Evolutionary conservation across 1,140 invertebrate species (phyloP).

Genomic region (Drosophila bifasciata): DNA sequence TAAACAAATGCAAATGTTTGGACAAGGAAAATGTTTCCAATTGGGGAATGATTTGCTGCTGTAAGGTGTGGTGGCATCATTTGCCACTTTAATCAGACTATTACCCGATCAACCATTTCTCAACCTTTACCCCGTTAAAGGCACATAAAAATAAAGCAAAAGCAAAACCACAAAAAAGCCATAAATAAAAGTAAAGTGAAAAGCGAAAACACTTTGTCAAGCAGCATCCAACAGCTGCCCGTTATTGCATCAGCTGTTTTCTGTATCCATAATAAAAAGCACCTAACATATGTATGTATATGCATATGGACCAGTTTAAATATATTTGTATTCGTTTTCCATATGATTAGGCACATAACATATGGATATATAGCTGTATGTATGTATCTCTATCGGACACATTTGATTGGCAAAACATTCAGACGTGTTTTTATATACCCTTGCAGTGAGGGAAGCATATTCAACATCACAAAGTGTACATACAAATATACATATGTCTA

Average conservation of each 20-base stretch:
- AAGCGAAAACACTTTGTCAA: conserved; percentile 34
- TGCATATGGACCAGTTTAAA: conserved; percentile 5
- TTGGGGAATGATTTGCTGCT: no score
- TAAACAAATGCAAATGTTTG: background rate
- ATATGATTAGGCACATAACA: conserved; percentile 28
- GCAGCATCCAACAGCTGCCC: conserved; percentile 41
- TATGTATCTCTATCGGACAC: background rate
- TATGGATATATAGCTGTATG: background rate
- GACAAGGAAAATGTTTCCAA: background rate
- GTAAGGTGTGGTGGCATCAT: no score
- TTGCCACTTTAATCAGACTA: background rate
- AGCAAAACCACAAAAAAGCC: conserved; percentile 18
- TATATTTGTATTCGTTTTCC: conserved; percentile 2
- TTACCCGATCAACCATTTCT: no score
- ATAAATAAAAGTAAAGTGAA: conserved; percentile 23
- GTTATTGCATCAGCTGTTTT: conserved; percentile 62
- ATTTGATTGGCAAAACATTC: conserved; percentile 15
- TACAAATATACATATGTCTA: no score
- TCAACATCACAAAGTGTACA: no score
- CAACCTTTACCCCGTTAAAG: no score
- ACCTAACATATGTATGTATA: conserved; percentile 18
- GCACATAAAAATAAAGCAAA: conserved; percentile 26
- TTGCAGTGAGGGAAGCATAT: no score
- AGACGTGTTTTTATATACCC: conserved; percentile 4
- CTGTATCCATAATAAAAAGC: conserved; percentile 36